A percentile compares a stretch with the other conserved stretches of the same genome.
Evolutionary conservation across 2,797 vertebrate genomes (phyloP).

Genomic region (Coluber constrictor): DNA sequence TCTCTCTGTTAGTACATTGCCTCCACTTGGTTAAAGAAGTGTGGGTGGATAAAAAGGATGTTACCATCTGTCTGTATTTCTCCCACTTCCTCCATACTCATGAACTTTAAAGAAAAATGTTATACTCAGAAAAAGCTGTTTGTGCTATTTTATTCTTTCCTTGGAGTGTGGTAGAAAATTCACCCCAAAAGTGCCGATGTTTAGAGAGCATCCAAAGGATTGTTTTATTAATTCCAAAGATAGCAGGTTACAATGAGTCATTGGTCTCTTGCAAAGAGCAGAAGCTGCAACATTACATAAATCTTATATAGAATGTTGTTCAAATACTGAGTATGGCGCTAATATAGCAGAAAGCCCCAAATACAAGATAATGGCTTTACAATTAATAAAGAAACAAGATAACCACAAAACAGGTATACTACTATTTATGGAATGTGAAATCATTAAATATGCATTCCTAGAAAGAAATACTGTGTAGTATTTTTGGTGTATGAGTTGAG

Average conservation of each 20-base stretch:
- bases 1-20: background rate
- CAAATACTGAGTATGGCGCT: background rate
- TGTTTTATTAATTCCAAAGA: background rate
- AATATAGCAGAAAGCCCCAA: background rate
- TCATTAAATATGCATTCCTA: background rate
- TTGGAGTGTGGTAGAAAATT: background rate
- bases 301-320: background rate
- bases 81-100: background rate
- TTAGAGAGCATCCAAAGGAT: background rate
- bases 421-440: background rate
- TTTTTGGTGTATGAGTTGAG: background rate
- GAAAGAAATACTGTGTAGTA: background rate
- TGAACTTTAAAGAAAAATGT: background rate
- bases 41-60: background rate
- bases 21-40: background rate
- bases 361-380: background rate
- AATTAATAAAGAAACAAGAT: background rate
- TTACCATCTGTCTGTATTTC: background rate
- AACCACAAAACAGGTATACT: background rate
- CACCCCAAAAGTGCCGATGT: background rate
- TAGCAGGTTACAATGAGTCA: background rate
- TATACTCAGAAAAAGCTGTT: background rate
- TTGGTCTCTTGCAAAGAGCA: background rate
- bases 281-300: background rate
- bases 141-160: constrained; percentile 1